Percentiles rank a stretch among this genome's conserved stretches.
Conservation (phyloP, 2,113 vertebrate species). For the Psittacara wagleri region DNA sequence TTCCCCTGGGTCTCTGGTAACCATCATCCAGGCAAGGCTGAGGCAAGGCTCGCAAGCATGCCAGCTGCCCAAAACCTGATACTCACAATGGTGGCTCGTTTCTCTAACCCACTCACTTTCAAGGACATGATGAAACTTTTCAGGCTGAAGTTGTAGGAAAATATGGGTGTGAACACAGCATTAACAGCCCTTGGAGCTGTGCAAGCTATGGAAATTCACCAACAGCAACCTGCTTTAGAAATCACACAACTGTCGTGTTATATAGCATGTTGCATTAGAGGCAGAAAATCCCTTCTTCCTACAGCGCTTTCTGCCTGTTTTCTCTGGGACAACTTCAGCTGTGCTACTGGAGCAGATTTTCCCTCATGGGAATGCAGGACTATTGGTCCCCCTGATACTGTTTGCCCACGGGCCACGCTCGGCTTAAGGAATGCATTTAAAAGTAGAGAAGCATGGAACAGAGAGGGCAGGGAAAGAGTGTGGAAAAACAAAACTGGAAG, state of each 20-base stretch:
- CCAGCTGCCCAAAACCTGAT: constrained; percentile 52
- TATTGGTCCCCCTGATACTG: not conserved
- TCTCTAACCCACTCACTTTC: not conserved
- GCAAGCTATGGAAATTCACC: not conserved
- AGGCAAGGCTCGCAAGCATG: not conserved
- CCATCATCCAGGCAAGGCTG: not conserved
- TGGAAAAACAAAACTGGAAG: not conserved
- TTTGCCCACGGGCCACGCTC: rapidly evolving
- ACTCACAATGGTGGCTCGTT: not conserved
- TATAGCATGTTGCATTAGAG: no score
- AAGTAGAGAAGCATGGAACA: not conserved
- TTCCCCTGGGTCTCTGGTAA: not conserved
- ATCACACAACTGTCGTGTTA: not conserved
- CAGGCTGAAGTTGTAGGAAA: constrained; percentile 8
- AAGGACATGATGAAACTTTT: constrained; percentile 4
- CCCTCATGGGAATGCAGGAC: not conserved
- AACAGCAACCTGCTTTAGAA: not conserved
- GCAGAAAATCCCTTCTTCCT: not conserved
- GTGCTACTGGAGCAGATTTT: not conserved
- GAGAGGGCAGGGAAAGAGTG: not conserved
- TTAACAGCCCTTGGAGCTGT: not conserved
- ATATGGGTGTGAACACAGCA: not conserved
- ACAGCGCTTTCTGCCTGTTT: not conserved
- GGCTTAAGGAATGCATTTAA: not conserved
- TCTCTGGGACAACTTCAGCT: not conserved